Evolutionary conservation across 2,888 invertebrate genomes (phyloP).

Genomic region (Alloplasta piceator): DNA sequence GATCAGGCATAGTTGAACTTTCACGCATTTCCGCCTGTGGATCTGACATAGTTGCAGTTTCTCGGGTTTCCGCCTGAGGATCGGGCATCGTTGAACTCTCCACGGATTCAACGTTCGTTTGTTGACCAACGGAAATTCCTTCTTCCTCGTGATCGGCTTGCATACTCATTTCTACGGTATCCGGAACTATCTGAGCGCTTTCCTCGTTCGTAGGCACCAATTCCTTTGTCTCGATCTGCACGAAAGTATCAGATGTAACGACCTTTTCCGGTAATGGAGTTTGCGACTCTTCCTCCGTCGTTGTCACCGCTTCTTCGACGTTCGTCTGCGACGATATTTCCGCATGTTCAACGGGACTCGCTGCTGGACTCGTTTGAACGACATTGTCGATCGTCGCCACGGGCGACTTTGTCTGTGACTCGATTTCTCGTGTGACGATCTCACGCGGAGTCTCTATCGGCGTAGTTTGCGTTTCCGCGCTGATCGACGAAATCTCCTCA

Average conservation of each 20-base stretch:
- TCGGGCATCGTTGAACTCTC: slow-evolving; percentile 56
- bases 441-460: slow-evolving; percentile 69
- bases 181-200: slow-evolving; percentile 77
- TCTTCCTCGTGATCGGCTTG: slow-evolving; percentile 67
- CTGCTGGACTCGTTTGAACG: slow-evolving; percentile 73
- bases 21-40: slow-evolving; percentile 46
- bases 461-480: slow-evolving; percentile 77
- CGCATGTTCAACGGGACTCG: slow-evolving; percentile 42
- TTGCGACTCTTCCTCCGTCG: slow-evolving; percentile 77
- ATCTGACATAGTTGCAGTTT: slow-evolving; percentile 51
- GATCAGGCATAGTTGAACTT: slow-evolving; percentile 43
- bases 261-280: slow-evolving; percentile 72
- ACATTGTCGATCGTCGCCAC: slow-evolving; percentile 63
- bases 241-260: slow-evolving; percentile 73
- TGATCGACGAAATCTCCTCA: slow-evolving; percentile 72
- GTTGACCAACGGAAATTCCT: slow-evolving; percentile 48
- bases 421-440: slow-evolving; percentile 70
- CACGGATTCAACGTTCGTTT: slow-evolving; percentile 54
- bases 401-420: slow-evolving; percentile 74
- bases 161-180: slow-evolving; percentile 72
- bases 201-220: slow-evolving; percentile 74
- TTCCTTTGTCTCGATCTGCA: slow-evolving; percentile 74
- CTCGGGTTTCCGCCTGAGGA: slow-evolving; percentile 43
- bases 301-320: slow-evolving; percentile 78
- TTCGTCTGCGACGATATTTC: slow-evolving; percentile 71